Percentiles rank a stretch among this genome's conserved stretches.
Conservation (phyloP, 2,797 vertebrate species). For the Pangasius mekongensis region DNA sequence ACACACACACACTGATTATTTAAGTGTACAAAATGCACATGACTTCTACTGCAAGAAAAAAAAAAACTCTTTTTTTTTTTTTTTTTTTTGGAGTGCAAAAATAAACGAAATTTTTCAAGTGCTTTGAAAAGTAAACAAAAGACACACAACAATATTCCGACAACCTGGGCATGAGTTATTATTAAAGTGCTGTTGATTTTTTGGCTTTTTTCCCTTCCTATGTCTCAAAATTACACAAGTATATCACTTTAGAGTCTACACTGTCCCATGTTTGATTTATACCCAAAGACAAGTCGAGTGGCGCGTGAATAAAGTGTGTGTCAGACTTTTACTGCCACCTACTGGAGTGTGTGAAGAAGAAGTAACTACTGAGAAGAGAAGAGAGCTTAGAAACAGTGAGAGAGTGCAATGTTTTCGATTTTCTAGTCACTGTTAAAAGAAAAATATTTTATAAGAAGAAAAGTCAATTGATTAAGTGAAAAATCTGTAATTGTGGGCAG, state of each 20-base stretch:
- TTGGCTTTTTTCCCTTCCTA: not conserved
- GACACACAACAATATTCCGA: not conserved
- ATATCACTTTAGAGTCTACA: not conserved
- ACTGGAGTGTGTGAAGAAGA: not conserved
- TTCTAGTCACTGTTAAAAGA: no score
- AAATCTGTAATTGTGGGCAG: not conserved
- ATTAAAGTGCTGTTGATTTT: not conserved
- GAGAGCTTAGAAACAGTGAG: not conserved
- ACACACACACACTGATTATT: not conserved
- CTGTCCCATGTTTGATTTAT: not conserved
- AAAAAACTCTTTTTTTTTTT: not conserved
- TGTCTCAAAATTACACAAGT: not conserved
- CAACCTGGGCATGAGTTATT: not conserved
- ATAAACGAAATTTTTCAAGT: not conserved
- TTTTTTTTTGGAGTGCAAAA: not conserved
- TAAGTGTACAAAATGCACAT: not conserved
- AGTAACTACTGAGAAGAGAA: not conserved
- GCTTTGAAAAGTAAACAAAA: not conserved
- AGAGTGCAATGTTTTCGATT: not conserved
- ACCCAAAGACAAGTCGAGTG: not conserved
- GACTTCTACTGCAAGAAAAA: no score
- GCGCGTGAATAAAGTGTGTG: not conserved
- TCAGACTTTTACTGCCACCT: constrained; percentile 13
- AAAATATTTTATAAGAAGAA: no score
- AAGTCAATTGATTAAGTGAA: not conserved